These are phyloP conservation scores for Helleia helle DNA, from an alignment of 2,888 invertebrate species.

Conservation along the genomic window DNA sequence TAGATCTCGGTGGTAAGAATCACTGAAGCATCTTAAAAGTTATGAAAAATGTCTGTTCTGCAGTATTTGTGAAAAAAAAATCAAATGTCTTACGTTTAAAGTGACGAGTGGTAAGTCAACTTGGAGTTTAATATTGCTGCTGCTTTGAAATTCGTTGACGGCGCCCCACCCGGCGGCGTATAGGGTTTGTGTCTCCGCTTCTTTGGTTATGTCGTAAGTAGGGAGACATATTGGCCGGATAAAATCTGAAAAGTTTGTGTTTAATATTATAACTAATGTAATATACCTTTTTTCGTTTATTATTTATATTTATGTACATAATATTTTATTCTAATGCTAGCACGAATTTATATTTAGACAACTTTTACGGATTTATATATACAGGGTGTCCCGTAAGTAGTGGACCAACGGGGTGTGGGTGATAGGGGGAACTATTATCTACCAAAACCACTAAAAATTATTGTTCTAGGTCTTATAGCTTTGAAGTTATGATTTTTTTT, in stretches of 20 bases:
- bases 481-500: too few species aligned
- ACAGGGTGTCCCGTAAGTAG: too few species aligned
- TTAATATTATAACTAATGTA: background rate
- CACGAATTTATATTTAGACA: too few species aligned
- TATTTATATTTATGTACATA: background rate
- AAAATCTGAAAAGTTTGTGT: background rate
- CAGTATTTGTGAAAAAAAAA: background rate
- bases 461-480: too few species aligned
- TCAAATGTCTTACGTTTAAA: constrained; percentile 21
- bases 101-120: constrained; percentile 29
- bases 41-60: too few species aligned
- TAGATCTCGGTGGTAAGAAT: too few species aligned
- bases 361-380: too few species aligned
- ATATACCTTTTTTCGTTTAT: background rate
- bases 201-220: constrained; percentile 17
- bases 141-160: constrained; percentile 35
- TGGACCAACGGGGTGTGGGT: too few species aligned
- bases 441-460: too few species aligned
- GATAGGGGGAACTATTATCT: too few species aligned
- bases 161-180: constrained; percentile 33
- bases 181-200: constrained; percentile 11
- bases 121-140: constrained; percentile 33
- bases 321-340: too few species aligned
- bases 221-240: constrained; percentile 26
- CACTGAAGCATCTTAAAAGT: too few species aligned